Percentiles rank a stretch among this genome's conserved stretches.
These are phyloP conservation scores for Monopis laevigella DNA, from an alignment of 2,888 invertebrate species.

Conservation along the genomic window DNA sequence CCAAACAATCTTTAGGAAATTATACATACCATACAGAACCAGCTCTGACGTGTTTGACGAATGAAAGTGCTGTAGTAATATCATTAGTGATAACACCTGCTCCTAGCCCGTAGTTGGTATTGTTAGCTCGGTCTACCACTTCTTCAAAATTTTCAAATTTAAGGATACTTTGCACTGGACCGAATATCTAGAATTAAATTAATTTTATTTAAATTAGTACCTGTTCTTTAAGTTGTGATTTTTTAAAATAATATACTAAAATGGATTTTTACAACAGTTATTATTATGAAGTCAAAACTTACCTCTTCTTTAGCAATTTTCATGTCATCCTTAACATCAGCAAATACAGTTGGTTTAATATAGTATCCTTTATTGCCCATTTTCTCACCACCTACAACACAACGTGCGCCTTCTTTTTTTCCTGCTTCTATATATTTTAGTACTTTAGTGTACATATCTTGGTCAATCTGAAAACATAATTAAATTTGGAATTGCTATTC, in stretches of 20 bases:
- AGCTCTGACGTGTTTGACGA: constrained; percentile 79
- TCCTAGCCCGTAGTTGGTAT: constrained; percentile 85
- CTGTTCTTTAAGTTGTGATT: neutral
- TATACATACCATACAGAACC: constrained; percentile 91
- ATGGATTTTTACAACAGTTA: no score
- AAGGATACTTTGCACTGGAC: constrained; percentile 89
- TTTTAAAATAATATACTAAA: no score
- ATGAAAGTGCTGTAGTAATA: constrained; percentile 79
- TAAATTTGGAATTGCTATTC: neutral
- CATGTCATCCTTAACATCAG: constrained; percentile 82
- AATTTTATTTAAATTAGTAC: neutral
- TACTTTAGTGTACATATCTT: constrained; percentile 79
- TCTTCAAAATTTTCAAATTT: constrained; percentile 86
- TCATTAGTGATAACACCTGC: constrained; percentile 89
- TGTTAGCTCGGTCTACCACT: constrained; percentile 85
- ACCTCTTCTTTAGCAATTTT: constrained; percentile 81
- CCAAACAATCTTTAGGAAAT: no score
- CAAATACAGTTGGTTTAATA: constrained; percentile 80
- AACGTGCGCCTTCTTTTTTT: constrained; percentile 80
- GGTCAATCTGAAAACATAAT: constrained; percentile 66
- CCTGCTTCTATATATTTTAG: constrained; percentile 79
- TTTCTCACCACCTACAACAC: constrained; percentile 78
- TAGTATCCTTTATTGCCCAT: constrained; percentile 77
- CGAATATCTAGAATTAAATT: constrained; percentile 76
- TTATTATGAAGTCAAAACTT: constrained; percentile 14